Evolutionary conservation across 2,888 invertebrate genomes (phyloP).

Genomic region (Pristionchus mayeri): DNA sequence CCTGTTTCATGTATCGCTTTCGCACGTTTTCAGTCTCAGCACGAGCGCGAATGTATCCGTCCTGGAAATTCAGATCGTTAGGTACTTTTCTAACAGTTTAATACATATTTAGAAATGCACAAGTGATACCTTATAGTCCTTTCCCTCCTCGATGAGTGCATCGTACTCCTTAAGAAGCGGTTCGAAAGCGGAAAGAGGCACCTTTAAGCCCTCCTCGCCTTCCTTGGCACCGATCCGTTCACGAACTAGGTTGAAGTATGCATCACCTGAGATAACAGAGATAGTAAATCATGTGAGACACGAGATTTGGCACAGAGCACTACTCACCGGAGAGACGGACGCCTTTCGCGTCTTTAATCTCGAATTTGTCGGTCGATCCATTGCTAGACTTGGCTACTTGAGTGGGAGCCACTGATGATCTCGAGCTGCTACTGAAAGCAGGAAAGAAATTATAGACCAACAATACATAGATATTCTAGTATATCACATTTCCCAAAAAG

Average conservation of each 20-base stretch:
- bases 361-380: conserved; percentile 41
- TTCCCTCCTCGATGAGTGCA: conserved; percentile 57
- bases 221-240: conserved; percentile 26
- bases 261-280: background rate
- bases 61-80: conserved; percentile 80
- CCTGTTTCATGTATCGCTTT: conserved; percentile 88
- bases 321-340: conserved; percentile 43
- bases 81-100: background rate
- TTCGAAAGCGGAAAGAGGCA: conserved; percentile 63
- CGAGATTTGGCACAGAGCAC: background rate
- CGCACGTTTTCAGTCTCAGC: conserved; percentile 96
- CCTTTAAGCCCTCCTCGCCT: conserved; percentile 20
- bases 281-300: background rate
- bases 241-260: conserved; percentile 20
- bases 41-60: conserved; percentile 93
- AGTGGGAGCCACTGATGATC: conserved; percentile 13
- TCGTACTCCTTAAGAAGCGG: conserved; percentile 67
- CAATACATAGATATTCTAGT: no score
- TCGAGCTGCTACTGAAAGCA: background rate
- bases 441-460: no score
- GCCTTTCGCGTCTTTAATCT: conserved; percentile 41
- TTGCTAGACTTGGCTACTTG: conserved; percentile 43
- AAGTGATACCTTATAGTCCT: conserved; percentile 58
- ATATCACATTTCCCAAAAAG: no score
- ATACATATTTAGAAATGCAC: background rate